Base-by-base conservation (phyloP, 2,888 invertebrate species). In the Operophtera brumata region DNA sequence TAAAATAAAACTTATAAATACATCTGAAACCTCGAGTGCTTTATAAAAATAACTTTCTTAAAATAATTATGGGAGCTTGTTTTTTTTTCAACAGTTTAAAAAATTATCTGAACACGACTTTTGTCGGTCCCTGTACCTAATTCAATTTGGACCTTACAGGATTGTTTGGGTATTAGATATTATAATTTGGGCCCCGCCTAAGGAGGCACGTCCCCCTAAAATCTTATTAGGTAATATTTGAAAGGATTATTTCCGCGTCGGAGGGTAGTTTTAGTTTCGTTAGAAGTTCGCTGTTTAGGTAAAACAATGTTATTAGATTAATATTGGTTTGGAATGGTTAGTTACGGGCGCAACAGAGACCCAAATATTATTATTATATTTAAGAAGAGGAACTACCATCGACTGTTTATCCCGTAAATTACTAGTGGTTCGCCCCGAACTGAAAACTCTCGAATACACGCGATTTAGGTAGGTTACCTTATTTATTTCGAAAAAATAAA, bases 151-250 rank as follows among this genome's bases (percentile, higher is more conserved):
- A 37, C 47, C 56, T 45, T 43, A 45, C 44, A 45, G 48, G 48
- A 57, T 52, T 57, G 56, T 57, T 52, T 57, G 56, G 51, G 50
- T 48, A 57, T 57, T 45, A 57, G 52, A 48, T 52, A 57, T 57
- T 57, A 57, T 57, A 57, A 57, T 57, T 57, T 37, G 36, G 56
- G 51, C 30, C 39, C 47, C 25, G 10, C n/a, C 20, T 40, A 44
- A 56, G 47, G 35, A 47, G 34, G 50, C 55, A 56, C 56, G 51
- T 56, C 39, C 46, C 42, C 36, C 10, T 39, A 20, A 40, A 48
- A 57, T 51, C 56, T 52, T 57, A 52, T 57, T 48, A 57, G 36
- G 51, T 56, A 47, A 47, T 54, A 50, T 47, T 51, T 32, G 40
- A 40, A 51, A 44, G 56, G 51, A 51, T 56, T 56, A 56, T 51